Evolutionary conservation across 2,888 invertebrate genomes (phyloP).

Genomic region (Gari tellinella): DNA sequence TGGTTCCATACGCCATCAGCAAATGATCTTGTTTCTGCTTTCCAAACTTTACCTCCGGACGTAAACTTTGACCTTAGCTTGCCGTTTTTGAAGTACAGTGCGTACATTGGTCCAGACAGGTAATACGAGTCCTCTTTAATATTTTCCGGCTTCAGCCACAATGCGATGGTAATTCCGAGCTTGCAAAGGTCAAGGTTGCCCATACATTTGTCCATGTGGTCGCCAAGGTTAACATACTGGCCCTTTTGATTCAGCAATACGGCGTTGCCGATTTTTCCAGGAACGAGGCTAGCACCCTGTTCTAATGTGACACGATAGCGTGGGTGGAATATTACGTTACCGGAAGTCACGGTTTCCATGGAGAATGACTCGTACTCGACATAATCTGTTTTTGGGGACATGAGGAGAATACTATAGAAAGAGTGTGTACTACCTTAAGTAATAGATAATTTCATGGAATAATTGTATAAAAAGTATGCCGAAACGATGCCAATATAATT

Average conservation of each 20-base stretch:
- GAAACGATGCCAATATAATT: no score
- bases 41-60: conserved; percentile 71
- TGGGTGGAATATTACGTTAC: conserved; percentile 75
- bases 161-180: conserved; percentile 75
- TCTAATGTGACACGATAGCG: conserved; percentile 75
- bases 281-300: conserved; percentile 75
- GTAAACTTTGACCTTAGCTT: conserved; percentile 73
- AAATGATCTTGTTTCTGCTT: conserved; percentile 62
- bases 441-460: no score
- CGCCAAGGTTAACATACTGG: conserved; percentile 77
- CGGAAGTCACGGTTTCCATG: conserved; percentile 76
- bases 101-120: conserved; percentile 78
- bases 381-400: conserved; percentile 72
- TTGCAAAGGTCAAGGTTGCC: conserved; percentile 76
- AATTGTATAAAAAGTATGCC: no score
- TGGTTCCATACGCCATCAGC: conserved; percentile 75
- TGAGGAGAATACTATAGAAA: background rate
- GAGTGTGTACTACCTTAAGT: no score
- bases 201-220: conserved; percentile 74
- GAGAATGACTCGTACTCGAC: conserved; percentile 80
- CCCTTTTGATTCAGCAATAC: conserved; percentile 71
- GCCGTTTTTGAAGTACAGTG: conserved; percentile 76
- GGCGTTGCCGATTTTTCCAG: conserved; percentile 78
- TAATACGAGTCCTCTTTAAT: conserved; percentile 74
- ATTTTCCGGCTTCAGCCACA: conserved; percentile 72